Conservation (phyloP, 2,113 vertebrate species). For the Chloebia gouldiae region DNA sequence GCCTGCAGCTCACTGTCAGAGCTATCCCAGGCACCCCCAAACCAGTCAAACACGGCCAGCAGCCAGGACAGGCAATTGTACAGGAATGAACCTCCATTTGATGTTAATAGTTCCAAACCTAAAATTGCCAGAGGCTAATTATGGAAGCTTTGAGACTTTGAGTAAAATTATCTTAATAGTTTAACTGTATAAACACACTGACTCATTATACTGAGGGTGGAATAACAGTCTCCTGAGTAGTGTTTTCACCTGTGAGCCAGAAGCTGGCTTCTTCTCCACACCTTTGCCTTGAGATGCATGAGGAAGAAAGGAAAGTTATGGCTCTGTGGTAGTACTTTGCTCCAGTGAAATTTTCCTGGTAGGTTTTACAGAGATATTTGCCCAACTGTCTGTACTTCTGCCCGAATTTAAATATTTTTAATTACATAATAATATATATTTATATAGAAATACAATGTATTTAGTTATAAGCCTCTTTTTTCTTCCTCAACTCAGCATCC, state of each 20-base stretch:
- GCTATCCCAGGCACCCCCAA: background rate
- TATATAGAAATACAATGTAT: background rate
- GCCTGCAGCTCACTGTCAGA: background rate
- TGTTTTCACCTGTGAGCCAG: background rate
- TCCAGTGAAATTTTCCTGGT: background rate
- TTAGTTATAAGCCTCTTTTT: background rate
- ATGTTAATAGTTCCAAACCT: background rate
- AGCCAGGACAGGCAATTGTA: background rate
- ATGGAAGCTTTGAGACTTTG: background rate
- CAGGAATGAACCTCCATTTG: background rate
- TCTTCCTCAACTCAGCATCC: background rate
- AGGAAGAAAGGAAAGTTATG: background rate
- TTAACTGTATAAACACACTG: background rate
- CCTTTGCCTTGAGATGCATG: background rate
- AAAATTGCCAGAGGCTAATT: background rate
- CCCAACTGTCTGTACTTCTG: background rate
- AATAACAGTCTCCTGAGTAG: background rate
- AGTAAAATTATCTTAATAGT: background rate
- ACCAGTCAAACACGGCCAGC: fast-evolving
- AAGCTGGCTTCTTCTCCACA: background rate
- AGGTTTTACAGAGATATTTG: background rate
- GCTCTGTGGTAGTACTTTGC: background rate
- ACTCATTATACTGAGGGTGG: background rate
- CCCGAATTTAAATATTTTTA: background rate
- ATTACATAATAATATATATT: background rate